Base-by-base conservation (phyloP, 2,113 vertebrate species). In the Tinamus guttatus region DNA sequence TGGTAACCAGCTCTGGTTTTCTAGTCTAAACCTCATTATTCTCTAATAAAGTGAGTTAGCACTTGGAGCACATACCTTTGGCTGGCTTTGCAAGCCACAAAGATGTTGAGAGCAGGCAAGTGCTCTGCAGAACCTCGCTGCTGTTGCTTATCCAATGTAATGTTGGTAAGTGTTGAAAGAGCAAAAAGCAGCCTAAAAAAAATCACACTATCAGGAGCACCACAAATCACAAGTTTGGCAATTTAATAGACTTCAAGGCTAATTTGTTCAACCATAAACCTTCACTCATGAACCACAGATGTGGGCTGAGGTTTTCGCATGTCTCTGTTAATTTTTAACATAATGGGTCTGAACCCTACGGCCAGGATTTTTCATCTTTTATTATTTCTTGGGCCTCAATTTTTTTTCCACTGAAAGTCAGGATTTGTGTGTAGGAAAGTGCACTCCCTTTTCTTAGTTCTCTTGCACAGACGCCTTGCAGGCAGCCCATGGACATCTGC, bases 171-270 rank as follows among this genome's bases (percentile, higher is more conserved):
- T 45, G 86, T 76, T 74, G 80, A 49, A 81, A 81, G 88, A 88
- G 80, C 74, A 52, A 73, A 91, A 64, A 0, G 0, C 70, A 43
- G 25, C 30, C 32, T 73, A 56, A 56, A 54, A 13, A 11, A 69
- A 34, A 25, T 27, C 8, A 3, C 47, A 51, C 89, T 27, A 14
- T 69, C 34, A 49, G 65, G 25, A 38, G 47, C 4, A 13, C 59
- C 30, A 40, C 0, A 0, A 20, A 11, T n/a, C 49, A 45, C 0
- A 0, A 18, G 8, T 30, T 54, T 62, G 14, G 1, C 0, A 2
- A 47, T 21, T 15, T 34, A 4, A n/a, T 30, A 56, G 81, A 25
- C n/a, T 54, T 11, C 6, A 1, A 3, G 58, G 24, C n/a, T 40
- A 59, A 67, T 85, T 73, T 73, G 59, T 19, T 64, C 65, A 45